Evolutionary conservation across 2,888 invertebrate species (phyloP), one percentile per base, ranked within the genome.

Genomic region (Xestia ashworthii): DNA sequence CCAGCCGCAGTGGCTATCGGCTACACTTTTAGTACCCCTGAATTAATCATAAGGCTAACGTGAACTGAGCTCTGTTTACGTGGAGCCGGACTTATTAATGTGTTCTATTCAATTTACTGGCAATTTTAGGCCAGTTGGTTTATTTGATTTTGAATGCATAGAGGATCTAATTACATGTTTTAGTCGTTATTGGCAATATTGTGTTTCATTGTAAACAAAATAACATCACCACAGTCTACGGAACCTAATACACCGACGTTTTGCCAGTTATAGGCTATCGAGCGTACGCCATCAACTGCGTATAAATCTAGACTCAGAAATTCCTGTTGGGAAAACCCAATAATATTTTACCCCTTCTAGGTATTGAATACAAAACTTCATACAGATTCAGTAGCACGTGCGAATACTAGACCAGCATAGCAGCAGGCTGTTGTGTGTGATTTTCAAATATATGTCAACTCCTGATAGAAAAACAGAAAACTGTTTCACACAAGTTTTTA

Each of bases 41-140:
- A 81, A 88, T 87, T 81, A 86, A 79, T 74, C 68, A 88, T 86
- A 55, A 86, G 53, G 48, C 46, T 60, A 48, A 75, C 77, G 62
- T 71, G 65, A 73, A 83, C 71, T 68, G 74, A 77, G 72, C 69
- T 53, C 82, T 74, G 71, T 85, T 76, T 46, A 76, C 46, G 16
- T 25, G 19, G 83, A 73, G 9, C 55, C 11, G 5, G 64, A 74
- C 50, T 87, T 76, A 67, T 79, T 82, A 68, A 78, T 78, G 65
- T 48, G 38, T 19, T 69, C 38, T 41, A 53, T 74, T 69, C 66
- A 83, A 53, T 60, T 85, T 76, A 25, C 22, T 16, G 48, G 55
- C 8, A 32, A 68, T 68, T 69, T 70, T 65, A 41, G 25, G 68
- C 19, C 11, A 14, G 25, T 48, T 46, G 8, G 38, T 68, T 71